Evolutionary conservation across 2,888 invertebrate genomes (phyloP).

Genomic region (Camptogramma bilineatum): DNA sequence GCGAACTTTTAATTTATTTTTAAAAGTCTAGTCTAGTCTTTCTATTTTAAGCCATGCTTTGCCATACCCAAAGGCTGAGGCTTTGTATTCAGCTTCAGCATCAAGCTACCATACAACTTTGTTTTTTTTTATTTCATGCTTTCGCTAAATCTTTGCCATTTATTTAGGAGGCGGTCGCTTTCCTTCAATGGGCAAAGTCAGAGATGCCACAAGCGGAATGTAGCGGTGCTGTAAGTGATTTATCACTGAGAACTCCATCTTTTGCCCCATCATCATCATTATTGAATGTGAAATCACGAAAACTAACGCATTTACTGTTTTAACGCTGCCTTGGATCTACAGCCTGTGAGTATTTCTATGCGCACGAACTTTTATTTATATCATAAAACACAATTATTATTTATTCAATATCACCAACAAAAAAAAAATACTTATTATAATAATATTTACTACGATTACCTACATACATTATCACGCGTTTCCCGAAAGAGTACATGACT

Average conservation of each 20-base stretch:
- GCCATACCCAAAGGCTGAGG: background rate
- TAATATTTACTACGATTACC: background rate
- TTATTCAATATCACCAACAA: background rate
- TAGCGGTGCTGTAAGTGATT: conserved; percentile 82
- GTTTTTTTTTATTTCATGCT: conserved; percentile 56
- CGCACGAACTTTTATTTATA: background rate
- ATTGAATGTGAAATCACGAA: conserved; percentile 71
- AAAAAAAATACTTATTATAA: no score
- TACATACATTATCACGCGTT: background rate
- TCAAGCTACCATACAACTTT: background rate
- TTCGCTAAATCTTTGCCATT: conserved; percentile 71
- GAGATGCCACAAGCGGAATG: conserved; percentile 75
- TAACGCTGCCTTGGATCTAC: conserved; percentile 82
- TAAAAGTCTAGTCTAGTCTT: background rate
- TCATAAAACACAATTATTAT: background rate
- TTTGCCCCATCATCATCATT: conserved; percentile 61
- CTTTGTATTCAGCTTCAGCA: conserved; percentile 8
- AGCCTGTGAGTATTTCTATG: conserved; percentile 78
- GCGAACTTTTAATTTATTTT: background rate
- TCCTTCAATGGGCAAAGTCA: conserved; percentile 76
- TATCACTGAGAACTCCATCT: conserved; percentile 65
- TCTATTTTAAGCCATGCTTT: background rate
- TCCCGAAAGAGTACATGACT: background rate
- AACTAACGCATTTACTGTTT: conserved; percentile 81
- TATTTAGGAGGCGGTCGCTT: conserved; percentile 82